Conservation (phyloP, 1,140 invertebrate genomes). For the Hormaphis cornu region DNA sequence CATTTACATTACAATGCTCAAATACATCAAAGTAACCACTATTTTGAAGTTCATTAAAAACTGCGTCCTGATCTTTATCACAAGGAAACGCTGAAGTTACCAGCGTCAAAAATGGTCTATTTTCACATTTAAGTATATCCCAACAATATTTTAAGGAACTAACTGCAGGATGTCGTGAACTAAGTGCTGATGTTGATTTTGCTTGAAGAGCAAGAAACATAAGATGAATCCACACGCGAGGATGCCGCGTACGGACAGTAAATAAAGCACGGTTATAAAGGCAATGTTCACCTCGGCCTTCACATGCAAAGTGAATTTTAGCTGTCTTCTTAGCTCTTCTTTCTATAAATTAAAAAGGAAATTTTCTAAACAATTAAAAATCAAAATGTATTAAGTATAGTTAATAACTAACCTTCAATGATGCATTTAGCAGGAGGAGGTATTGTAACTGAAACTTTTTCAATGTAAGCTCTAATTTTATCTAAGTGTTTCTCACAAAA, state of each 20-base stretch:
- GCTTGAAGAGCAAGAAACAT: conserved; percentile 88
- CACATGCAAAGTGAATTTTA: conserved; percentile 81
- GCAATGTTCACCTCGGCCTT: conserved; percentile 74
- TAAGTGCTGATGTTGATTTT: conserved; percentile 65
- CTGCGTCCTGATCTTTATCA: conserved; percentile 72
- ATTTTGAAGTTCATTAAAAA: conserved; percentile 76
- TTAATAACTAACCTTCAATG: conserved; percentile 61
- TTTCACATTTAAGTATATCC: conserved; percentile 84
- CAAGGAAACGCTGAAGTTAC: conserved; percentile 87
- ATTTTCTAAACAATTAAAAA: background rate
- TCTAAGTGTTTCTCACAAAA: conserved; percentile 89
- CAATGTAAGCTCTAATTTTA: conserved; percentile 84
- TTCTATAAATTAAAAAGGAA: conserved; percentile 47
- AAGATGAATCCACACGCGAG: conserved; percentile 85
- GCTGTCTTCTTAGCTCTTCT: conserved; percentile 73
- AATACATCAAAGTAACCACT: conserved; percentile 87
- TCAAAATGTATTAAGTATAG: background rate
- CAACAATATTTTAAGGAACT: conserved; percentile 80
- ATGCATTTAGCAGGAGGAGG: conserved; percentile 84
- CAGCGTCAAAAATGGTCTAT: conserved; percentile 77
- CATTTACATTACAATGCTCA: conserved; percentile 55
- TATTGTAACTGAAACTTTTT: conserved; percentile 68
- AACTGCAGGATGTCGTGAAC: conserved; percentile 71
- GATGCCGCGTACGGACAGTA: conserved; percentile 73
- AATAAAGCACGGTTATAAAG: conserved; percentile 79